A percentile compares a stretch with the other conserved stretches of the same genome.
phyloP scores from a whole-genome alignment of 2,888 invertebrate genomes.

The Glyphotaelius pellucidus region DNA sequence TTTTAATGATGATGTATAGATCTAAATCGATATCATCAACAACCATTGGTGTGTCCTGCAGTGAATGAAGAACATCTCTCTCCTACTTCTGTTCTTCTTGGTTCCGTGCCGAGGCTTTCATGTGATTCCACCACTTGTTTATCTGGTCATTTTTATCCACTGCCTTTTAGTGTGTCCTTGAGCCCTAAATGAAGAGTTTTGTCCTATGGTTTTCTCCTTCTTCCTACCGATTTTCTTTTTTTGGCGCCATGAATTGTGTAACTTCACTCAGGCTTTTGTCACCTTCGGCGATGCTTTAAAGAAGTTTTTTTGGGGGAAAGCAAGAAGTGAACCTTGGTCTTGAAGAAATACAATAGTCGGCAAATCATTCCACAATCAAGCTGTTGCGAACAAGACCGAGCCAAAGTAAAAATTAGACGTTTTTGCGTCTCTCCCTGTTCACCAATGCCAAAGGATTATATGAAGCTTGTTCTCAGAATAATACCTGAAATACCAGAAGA shows the following conservation, averaged over 20 bases:
- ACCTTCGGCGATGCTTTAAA: neutral
- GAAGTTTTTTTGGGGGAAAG: too few relatives aligned
- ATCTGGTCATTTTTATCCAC: neutral
- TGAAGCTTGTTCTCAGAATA: too few relatives aligned
- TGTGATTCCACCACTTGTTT: neutral
- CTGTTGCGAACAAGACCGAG: neutral
- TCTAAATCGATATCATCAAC: too few relatives aligned
- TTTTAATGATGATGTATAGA: neutral
- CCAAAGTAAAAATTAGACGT: too few relatives aligned
- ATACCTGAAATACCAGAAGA: neutral
- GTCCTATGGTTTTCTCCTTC: neutral
- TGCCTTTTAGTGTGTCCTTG: neutral
- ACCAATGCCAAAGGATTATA: neutral
- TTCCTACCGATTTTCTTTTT: neutral
- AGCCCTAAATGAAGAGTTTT: neutral
- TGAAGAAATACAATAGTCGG: neutral
- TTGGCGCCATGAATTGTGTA: neutral
- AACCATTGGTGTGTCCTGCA: neutral
- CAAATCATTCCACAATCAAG: neutral
- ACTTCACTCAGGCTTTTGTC: neutral
- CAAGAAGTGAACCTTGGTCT: too few relatives aligned
- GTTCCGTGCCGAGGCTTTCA: neutral
- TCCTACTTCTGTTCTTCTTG: neutral
- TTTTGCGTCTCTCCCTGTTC: neutral
- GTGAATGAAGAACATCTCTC: neutral